Evolutionary conservation across 2,888 invertebrate genomes (phyloP).

Genomic region (Pollenia labialis): DNA sequence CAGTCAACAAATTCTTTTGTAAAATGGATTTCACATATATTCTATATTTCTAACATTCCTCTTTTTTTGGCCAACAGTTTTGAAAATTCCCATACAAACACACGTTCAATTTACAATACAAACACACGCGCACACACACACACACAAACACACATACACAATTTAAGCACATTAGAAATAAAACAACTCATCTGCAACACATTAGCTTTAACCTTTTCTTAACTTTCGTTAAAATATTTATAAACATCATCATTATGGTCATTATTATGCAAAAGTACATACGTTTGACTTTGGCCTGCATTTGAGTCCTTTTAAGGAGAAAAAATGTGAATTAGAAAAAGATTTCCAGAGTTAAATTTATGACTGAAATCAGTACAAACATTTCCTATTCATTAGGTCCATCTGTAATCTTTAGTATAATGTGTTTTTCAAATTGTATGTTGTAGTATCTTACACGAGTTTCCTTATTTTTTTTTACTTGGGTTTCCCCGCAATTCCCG

Average conservation of each 20-base stretch:
- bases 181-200: constrained; percentile 61
- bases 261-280: neutral
- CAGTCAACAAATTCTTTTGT: constrained; percentile 53
- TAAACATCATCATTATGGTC: constrained; percentile 40
- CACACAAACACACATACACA: neutral
- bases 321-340: constrained; percentile 1
- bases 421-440: too few relatives aligned
- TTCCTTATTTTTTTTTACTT: too few relatives aligned
- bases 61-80: constrained; percentile 40
- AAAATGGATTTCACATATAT: constrained; percentile 9
- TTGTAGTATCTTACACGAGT: too few relatives aligned
- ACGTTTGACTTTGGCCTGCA: constrained; percentile 41
- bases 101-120: neutral
- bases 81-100: neutral
- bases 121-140: neutral
- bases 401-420: too few relatives aligned
- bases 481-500: too few relatives aligned
- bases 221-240: constrained; percentile 54
- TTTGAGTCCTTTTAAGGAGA: constrained; percentile 14
- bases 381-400: too few relatives aligned
- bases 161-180: constrained; percentile 23
- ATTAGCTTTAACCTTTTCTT: constrained; percentile 63
- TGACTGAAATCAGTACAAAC: too few relatives aligned
- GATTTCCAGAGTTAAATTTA: too few relatives aligned
- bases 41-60: constrained; percentile 12